phyloP scores from a whole-genome alignment of 2,797 vertebrate genomes.

The Mareca strepera region DNA sequence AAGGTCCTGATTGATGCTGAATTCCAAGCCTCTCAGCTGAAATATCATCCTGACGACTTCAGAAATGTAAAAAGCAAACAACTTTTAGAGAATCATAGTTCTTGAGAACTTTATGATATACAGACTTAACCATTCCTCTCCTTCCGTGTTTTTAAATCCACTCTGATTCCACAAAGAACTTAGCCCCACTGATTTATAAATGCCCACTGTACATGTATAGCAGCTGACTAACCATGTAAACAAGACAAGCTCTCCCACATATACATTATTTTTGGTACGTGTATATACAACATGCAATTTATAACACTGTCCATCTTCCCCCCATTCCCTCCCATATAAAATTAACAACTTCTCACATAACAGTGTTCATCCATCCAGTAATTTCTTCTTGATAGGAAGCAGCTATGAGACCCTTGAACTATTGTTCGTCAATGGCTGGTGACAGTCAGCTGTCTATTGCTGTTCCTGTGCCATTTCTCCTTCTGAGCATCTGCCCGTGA shows the following conservation, averaged over 20 bases:
- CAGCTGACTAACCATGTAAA: background rate
- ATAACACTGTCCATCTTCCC: background rate
- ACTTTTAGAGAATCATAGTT: background rate
- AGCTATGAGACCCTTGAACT: background rate
- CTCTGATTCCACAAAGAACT: background rate
- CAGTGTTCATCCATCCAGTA: background rate
- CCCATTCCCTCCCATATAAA: background rate
- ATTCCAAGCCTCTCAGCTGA: background rate
- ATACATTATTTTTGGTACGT: background rate
- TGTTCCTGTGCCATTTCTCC: background rate
- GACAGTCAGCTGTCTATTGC: background rate
- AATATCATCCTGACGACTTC: background rate
- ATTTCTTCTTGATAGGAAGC: background rate
- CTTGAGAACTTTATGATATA: background rate
- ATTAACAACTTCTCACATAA: background rate
- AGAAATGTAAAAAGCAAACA: background rate
- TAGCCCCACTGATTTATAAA: background rate
- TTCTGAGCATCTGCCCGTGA: background rate
- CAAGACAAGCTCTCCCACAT: background rate
- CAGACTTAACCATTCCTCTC: background rate
- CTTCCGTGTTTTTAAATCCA: background rate
- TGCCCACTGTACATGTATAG: background rate
- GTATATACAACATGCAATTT: background rate
- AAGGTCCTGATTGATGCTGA: background rate
- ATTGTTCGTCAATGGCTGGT: background rate